Percentiles rank a stretch among this genome's conserved stretches.
Evolutionary conservation across 2,113 vertebrate genomes (phyloP).

Genomic region (Leptosomus discolor): DNA sequence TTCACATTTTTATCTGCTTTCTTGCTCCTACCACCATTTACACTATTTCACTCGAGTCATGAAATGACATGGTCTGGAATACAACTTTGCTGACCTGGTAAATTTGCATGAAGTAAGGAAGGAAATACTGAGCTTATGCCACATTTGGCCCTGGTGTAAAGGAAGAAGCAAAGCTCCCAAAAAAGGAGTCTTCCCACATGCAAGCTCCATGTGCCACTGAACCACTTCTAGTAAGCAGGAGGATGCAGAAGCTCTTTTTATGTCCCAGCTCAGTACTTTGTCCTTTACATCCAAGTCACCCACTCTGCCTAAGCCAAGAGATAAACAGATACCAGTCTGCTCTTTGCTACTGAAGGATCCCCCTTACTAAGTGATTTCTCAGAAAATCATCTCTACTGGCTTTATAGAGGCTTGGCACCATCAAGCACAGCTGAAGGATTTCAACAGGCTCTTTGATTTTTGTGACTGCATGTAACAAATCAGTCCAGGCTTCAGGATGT

Average conservation of each 20-base stretch:
- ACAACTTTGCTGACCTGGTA: background rate
- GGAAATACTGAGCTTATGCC: background rate
- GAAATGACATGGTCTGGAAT: background rate
- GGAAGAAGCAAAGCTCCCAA: background rate
- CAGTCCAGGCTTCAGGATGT: background rate
- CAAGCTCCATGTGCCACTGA: background rate
- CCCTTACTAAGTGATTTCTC: background rate
- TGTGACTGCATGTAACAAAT: background rate
- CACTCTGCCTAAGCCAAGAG: background rate
- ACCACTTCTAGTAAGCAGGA: background rate
- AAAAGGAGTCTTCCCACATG: rapidly evolving
- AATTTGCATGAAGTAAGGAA: background rate
- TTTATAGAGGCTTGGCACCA: background rate
- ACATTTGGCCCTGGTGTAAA: rapidly evolving
- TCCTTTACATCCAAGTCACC: background rate
- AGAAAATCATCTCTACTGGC: background rate
- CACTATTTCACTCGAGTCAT: background rate
- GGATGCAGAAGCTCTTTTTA: background rate
- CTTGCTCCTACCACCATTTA: background rate
- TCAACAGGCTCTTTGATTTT: rapidly evolving
- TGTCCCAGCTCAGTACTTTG: background rate
- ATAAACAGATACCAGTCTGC: background rate
- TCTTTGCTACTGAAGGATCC: background rate
- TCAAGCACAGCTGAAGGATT: background rate
- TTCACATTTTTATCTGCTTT: background rate